Evolutionary conservation across 2,113 vertebrate species (phyloP).

Genomic region (Tyrannus savana): DNA sequence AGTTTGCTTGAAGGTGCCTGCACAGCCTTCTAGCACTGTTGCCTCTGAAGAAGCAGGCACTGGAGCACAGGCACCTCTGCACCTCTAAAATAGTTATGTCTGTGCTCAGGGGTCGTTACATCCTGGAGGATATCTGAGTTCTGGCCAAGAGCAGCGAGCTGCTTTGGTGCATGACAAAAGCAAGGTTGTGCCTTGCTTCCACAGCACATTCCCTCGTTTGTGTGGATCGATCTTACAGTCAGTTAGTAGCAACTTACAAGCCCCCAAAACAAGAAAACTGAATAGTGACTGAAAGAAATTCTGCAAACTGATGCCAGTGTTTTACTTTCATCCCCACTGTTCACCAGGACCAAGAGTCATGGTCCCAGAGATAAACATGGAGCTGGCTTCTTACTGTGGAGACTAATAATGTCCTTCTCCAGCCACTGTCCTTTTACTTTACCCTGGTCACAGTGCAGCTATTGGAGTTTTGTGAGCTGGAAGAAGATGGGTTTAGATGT

Average conservation of each 20-base stretch:
- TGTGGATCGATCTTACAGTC: not conserved
- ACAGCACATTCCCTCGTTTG: not conserved
- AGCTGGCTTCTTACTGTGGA: not conserved
- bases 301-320: not conserved
- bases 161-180: not conserved
- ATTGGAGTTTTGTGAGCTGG: not conserved
- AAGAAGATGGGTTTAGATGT: not conserved
- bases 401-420: not conserved
- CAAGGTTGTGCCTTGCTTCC: not conserved
- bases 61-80: not conserved
- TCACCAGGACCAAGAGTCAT: not conserved
- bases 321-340: not conserved
- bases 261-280: not conserved
- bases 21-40: not conserved
- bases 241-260: not conserved
- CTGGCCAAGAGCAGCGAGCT: not conserved
- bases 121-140: not conserved
- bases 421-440: not conserved
- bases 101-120: not conserved
- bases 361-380: not conserved
- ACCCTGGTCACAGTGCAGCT: not conserved
- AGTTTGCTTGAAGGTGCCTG: not conserved
- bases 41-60: not conserved
- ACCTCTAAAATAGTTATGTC: not conserved
- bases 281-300: not conserved